phyloP scores from a whole-genome alignment of 2,797 vertebrate genomes.

The Rhyacichthys aspro region DNA sequence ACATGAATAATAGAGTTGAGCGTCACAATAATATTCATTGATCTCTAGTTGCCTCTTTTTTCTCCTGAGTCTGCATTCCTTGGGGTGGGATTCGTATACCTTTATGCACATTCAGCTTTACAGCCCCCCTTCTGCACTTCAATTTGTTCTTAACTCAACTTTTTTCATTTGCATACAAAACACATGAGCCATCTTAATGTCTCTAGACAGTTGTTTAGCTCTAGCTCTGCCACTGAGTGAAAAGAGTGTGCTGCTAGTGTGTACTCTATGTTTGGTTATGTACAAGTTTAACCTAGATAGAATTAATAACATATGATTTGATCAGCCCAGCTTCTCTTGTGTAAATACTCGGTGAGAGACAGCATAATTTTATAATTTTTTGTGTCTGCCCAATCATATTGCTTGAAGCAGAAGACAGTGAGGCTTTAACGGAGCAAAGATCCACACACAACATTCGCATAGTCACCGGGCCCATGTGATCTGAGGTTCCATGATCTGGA shows the following conservation, averaged over 20 bases:
- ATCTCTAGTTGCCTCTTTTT: constrained; percentile 62
- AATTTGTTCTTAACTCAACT: constrained; percentile 70
- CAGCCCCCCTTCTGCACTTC: constrained; percentile 49
- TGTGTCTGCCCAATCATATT: constrained; percentile 28
- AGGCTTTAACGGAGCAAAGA: constrained; percentile 29
- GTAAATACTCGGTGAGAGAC: no score
- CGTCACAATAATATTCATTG: constrained; percentile 72
- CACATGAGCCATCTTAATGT: constrained; percentile 63
- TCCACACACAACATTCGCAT: constrained; percentile 9
- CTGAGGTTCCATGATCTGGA: constrained; percentile 58
- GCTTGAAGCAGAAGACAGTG: constrained; percentile 5
- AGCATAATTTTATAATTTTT: no score
- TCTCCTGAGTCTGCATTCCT: constrained; percentile 62
- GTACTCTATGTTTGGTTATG: constrained; percentile 35
- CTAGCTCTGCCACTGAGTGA: constrained; percentile 57
- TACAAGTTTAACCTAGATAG: constrained; percentile 78
- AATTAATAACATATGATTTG: constrained; percentile 81
- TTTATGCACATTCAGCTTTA: constrained; percentile 73
- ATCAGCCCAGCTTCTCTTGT: constrained; percentile 46
- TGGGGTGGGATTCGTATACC: constrained; percentile 53
- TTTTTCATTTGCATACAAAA: constrained; percentile 75
- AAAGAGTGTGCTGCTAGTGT: constrained; percentile 36
- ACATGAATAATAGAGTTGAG: constrained; percentile 62
- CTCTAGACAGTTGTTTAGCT: constrained; percentile 74
- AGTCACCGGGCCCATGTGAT: constrained; percentile 29